Conservation (phyloP, 2,113 vertebrate genomes). For the Cottus gobio region DNA sequence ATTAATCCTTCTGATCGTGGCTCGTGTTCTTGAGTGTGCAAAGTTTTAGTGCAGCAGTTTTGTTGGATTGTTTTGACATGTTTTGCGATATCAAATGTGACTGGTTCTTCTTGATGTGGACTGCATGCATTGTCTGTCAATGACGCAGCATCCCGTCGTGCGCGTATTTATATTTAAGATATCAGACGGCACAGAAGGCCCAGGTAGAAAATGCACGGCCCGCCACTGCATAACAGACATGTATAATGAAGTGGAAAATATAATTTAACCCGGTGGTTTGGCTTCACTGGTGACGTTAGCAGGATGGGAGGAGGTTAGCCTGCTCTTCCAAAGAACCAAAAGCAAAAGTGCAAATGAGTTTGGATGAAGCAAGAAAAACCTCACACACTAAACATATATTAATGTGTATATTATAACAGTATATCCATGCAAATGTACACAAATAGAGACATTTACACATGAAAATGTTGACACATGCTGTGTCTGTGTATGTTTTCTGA, state of each 20-base stretch:
- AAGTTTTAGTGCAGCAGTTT: too few relatives aligned
- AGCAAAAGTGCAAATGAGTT: constrained; percentile 28
- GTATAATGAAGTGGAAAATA: constrained; percentile 7
- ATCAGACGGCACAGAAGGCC: too few relatives aligned
- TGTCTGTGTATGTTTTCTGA: constrained; percentile 28
- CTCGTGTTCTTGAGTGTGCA: too few relatives aligned
- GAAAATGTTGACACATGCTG: not conserved
- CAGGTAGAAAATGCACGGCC: too few relatives aligned
- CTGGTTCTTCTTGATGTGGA: too few relatives aligned
- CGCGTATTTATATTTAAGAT: too few relatives aligned
- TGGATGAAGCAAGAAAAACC: not conserved
- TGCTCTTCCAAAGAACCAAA: not conserved
- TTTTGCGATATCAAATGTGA: too few relatives aligned
- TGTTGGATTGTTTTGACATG: too few relatives aligned
- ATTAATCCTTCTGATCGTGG: too few relatives aligned
- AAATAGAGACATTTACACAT: not conserved
- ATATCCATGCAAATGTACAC: not conserved
- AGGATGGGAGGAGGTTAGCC: not conserved
- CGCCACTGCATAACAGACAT: too few relatives aligned
- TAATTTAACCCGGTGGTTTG: constrained; percentile 22
- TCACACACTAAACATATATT: not conserved
- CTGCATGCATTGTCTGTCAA: too few relatives aligned
- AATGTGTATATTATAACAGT: not conserved
- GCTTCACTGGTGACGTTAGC: not conserved
- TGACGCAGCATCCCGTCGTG: too few relatives aligned